Evolutionary conservation across 2,888 invertebrate genomes (phyloP).

Genomic region (Pristionchus exspectatus): DNA sequence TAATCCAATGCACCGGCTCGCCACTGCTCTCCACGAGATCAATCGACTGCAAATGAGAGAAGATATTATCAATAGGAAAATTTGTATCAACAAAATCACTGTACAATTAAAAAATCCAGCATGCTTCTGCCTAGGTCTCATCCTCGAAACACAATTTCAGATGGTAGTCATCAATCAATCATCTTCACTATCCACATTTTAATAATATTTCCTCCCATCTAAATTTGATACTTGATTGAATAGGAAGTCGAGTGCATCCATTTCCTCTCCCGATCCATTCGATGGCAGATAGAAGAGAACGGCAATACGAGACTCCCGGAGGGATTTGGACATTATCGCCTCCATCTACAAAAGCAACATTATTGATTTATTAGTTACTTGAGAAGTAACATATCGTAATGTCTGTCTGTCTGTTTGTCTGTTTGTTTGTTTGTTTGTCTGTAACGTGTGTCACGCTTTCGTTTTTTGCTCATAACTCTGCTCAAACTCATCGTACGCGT

Average conservation of each 20-base stretch:
- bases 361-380: not conserved
- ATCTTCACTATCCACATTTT: too few relatives aligned
- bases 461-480: too few relatives aligned
- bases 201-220: too few relatives aligned
- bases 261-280: constrained; percentile 21
- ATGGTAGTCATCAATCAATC: too few relatives aligned
- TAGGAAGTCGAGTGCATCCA: constrained; percentile 31
- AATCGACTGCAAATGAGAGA: not conserved
- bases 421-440: too few relatives aligned
- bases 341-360: not conserved
- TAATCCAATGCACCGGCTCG: constrained; percentile 28
- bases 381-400: too few relatives aligned
- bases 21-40: constrained; percentile 28
- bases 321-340: constrained; percentile 3
- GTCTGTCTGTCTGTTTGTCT: too few relatives aligned
- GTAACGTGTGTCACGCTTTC: too few relatives aligned
- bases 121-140: too few relatives aligned
- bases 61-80: not conserved
- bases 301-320: constrained; percentile 25
- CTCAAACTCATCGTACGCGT: too few relatives aligned
- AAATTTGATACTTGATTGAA: constrained; percentile 17
- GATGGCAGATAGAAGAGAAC: constrained; percentile 30
- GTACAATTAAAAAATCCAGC: too few relatives aligned
- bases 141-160: too few relatives aligned
- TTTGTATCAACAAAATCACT: not conserved